Conservation (phyloP, 1,140 invertebrate genomes). For the Pteromalus puparum region DNA sequence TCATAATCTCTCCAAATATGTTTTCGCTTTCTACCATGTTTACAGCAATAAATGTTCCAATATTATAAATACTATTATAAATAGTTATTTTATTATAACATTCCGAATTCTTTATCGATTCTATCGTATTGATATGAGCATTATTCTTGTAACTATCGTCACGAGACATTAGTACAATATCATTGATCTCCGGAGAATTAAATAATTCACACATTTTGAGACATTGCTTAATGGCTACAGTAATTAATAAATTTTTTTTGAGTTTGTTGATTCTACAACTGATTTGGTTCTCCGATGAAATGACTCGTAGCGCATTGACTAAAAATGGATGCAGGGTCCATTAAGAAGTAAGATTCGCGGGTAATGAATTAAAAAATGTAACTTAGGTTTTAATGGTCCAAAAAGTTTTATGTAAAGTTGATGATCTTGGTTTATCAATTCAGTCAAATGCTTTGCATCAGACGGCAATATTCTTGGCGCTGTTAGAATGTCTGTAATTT, state of each 20-base stretch:
- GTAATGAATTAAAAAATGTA: conserved; percentile 33
- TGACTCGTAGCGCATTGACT: conserved; percentile 17
- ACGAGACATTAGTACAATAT: background rate
- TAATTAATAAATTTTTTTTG: conserved; percentile 13
- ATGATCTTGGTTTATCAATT: too few relatives aligned
- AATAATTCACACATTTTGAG: conserved; percentile 22
- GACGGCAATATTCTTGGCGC: too few relatives aligned
- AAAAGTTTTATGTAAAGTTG: conserved; percentile 19
- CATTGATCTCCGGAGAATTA: background rate
- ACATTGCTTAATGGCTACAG: conserved; percentile 18
- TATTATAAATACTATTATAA: background rate
- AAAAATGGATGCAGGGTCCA: conserved; percentile 21
- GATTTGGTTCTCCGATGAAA: background rate
- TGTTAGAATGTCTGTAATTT: too few relatives aligned
- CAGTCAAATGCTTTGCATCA: too few relatives aligned
- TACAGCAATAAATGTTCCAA: conserved; percentile 7
- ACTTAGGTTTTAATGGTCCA: conserved; percentile 28
- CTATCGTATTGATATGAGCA: background rate
- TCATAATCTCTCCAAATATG: conserved; percentile 16
- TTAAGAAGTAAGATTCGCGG: background rate
- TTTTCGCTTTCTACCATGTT: conserved; percentile 5
- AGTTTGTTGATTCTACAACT: background rate
- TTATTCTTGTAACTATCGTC: background rate
- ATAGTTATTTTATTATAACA: conserved; percentile 25
- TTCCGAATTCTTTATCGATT: background rate